Conservation (phyloP, 2,888 invertebrate genomes). For the Dasysyrphus tricinctus region DNA sequence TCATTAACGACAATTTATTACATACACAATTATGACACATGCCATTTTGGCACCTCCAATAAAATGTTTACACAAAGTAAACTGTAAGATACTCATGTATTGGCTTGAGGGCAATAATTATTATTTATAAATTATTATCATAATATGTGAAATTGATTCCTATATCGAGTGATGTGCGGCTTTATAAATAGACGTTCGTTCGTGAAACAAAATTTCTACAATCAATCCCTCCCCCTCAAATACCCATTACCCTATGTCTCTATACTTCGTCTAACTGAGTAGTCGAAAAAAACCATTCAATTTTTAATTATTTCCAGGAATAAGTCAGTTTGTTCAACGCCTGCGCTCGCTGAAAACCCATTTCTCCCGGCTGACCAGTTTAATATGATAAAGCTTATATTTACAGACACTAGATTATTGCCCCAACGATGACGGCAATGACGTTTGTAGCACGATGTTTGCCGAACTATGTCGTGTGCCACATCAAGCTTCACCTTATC, state of each 20-base stretch:
- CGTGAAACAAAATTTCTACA: not conserved
- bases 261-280: not conserved
- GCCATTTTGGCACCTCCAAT: conserved; percentile 11
- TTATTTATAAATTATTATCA: conserved; percentile 3
- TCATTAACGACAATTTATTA: not conserved
- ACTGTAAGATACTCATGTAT: too few relatives aligned
- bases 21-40: conserved; percentile 16
- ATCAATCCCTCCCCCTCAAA: not conserved
- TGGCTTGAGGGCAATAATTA: not conserved
- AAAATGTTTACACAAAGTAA: conserved; percentile 3
- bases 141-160: conserved; percentile 5
- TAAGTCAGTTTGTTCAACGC: not conserved
- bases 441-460: not conserved
- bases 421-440: not conserved
- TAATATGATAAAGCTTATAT: not conserved
- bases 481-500: not conserved
- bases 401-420: not conserved
- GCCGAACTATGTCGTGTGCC: conserved; percentile 33
- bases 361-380: conserved; percentile 10
- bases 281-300: conserved; percentile 32
- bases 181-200: conserved; percentile 2
- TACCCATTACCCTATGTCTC: not conserved
- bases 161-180: not conserved
- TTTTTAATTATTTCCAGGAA: conserved; percentile 10
- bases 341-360: conserved; percentile 17